Percentiles rank a stretch among this genome's conserved stretches.
phyloP scores from a whole-genome alignment of 2,797 vertebrate species.

The Oophaga sylvatica region DNA sequence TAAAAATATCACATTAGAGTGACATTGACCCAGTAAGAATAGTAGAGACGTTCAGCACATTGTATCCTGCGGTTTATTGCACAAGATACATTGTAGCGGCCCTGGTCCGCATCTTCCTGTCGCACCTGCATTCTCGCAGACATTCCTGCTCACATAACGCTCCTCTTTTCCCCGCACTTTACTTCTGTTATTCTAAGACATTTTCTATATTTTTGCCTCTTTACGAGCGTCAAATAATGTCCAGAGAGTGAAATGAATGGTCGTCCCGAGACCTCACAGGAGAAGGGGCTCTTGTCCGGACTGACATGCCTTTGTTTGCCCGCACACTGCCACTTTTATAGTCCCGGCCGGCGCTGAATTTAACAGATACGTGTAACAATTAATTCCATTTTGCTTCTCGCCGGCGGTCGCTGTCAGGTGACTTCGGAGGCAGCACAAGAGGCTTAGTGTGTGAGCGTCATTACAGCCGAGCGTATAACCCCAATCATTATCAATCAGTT shows the following conservation, averaged over 20 bases:
- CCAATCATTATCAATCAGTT: conserved; percentile 48
- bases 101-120: neutral
- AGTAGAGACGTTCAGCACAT: too few relatives aligned
- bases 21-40: too few relatives aligned
- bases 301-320: conserved; percentile 45
- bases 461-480: conserved; percentile 25
- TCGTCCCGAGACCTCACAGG: neutral
- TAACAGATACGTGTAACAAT: conserved; percentile 53
- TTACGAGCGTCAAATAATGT: conserved; percentile 35
- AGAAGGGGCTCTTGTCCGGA: conserved; percentile 15
- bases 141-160: too few relatives aligned
- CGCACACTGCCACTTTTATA: conserved; percentile 28
- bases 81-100: neutral
- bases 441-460: conserved; percentile 43
- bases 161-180: neutral
- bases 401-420: conserved; percentile 27
- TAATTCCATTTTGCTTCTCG: conserved; percentile 22
- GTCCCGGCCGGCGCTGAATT: conserved; percentile 1
- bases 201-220: conserved; percentile 8
- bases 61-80: too few relatives aligned
- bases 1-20: too few relatives aligned
- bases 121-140: neutral
- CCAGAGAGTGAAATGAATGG: conserved; percentile 16
- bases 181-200: conserved; percentile 10
- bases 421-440: conserved; percentile 29